These are phyloP conservation scores for Melanostoma mellinum DNA, from an alignment of 2,888 invertebrate species.

Conservation along the genomic window DNA sequence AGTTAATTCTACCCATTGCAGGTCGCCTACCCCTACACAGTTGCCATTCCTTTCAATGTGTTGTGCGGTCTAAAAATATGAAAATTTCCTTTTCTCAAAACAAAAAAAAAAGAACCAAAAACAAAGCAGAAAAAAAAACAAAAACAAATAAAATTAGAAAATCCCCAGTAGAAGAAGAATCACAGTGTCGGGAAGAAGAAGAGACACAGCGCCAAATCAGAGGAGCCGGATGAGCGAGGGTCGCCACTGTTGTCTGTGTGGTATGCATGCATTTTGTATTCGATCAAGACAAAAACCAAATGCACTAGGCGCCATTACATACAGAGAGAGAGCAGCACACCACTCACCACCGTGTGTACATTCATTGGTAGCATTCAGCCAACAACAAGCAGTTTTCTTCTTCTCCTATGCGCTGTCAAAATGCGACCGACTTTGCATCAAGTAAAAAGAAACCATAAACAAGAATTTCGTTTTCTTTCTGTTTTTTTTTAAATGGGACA, in stretches of 20 bases:
- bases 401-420: slow-evolving; percentile 34
- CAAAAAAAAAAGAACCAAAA: slow-evolving; percentile 34
- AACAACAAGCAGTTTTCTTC: slow-evolving; percentile 26
- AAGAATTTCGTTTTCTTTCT: slow-evolving; percentile 2
- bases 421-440: slow-evolving; percentile 5
- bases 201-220: not conserved
- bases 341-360: slow-evolving; percentile 27
- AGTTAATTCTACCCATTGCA: slow-evolving; percentile 23
- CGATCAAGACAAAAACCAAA: slow-evolving; percentile 30
- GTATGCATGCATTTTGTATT: slow-evolving; percentile 14
- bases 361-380: slow-evolving; percentile 52
- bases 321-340: not conserved
- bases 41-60: slow-evolving; percentile 26
- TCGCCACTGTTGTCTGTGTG: not conserved
- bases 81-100: slow-evolving; percentile 43
- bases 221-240: not conserved
- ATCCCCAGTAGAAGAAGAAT: slow-evolving; percentile 16
- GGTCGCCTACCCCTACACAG: slow-evolving; percentile 29
- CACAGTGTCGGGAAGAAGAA: slow-evolving; percentile 24
- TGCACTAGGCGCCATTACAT: slow-evolving; percentile 50
- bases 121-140: slow-evolving; percentile 14
- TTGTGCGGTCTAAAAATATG: slow-evolving; percentile 58
- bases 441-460: slow-evolving; percentile 17
- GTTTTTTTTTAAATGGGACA: slow-evolving; percentile 26
- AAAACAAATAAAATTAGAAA: slow-evolving; percentile 41